Evolutionary conservation across 2,113 vertebrate species (phyloP).

Genomic region (Chaenogobius annularis): DNA sequence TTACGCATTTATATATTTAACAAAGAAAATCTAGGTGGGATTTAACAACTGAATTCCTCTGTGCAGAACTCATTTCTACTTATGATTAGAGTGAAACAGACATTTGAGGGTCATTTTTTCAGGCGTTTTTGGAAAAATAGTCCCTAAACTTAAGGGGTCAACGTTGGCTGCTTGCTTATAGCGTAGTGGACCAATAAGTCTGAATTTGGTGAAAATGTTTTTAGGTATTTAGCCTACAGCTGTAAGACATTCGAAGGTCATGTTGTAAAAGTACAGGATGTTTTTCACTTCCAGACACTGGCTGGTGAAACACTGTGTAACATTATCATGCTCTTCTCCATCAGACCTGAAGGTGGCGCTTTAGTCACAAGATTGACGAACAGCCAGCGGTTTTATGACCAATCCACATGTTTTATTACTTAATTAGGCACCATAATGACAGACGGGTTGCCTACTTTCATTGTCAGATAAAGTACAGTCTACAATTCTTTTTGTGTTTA

Average conservation of each 20-base stretch:
- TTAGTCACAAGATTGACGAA: slow-evolving; percentile 10
- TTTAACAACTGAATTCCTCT: too few relatives aligned
- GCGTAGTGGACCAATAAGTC: not conserved
- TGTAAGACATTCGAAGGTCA: not conserved
- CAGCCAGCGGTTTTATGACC: slow-evolving; percentile 41
- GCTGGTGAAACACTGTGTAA: slow-evolving; percentile 64
- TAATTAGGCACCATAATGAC: not conserved
- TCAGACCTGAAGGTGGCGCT: slow-evolving; percentile 46
- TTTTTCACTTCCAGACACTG: slow-evolving; percentile 11
- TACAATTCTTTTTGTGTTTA: not conserved
- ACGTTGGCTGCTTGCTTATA: too few relatives aligned
- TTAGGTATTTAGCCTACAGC: not conserved
- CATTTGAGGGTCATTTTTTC: too few relatives aligned
- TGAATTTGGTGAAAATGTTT: not conserved
- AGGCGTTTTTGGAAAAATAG: too few relatives aligned
- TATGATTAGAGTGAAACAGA: too few relatives aligned
- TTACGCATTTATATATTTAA: too few relatives aligned
- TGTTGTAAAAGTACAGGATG: not conserved
- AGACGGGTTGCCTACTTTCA: not conserved
- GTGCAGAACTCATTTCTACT: too few relatives aligned
- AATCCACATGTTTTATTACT: slow-evolving; percentile 36
- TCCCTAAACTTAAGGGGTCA: too few relatives aligned
- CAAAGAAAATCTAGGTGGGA: too few relatives aligned
- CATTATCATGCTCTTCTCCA: not conserved
- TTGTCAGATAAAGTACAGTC: not conserved